A percentile compares a stretch with the other conserved stretches of the same genome.
These are phyloP conservation scores for Pseudomyrmex sp. DNA, from an alignment of 1,140 invertebrate genomes.

Conservation along the genomic window DNA sequence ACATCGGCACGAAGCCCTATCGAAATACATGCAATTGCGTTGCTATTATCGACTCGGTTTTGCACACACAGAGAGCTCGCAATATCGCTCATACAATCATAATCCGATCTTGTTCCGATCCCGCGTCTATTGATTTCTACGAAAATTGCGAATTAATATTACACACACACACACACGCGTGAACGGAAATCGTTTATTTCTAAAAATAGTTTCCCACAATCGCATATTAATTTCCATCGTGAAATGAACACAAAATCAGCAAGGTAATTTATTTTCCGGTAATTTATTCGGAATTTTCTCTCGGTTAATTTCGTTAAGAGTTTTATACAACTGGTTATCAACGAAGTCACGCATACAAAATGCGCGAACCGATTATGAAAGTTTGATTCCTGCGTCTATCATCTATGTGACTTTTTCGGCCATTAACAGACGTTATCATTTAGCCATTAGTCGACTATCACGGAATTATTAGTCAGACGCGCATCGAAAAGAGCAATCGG, in stretches of 20 bases:
- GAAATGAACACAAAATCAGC: not conserved
- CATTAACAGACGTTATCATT: not conserved
- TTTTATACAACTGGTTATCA: not conserved
- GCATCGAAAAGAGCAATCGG: not conserved
- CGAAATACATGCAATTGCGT: conserved; percentile 43
- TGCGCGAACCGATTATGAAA: not conserved
- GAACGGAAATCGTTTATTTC: not conserved
- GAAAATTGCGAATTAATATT: not conserved
- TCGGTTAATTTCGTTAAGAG: not conserved
- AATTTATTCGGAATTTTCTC: too few relatives aligned
- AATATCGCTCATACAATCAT: not conserved
- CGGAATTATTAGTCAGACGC: not conserved
- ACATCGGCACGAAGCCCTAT: conserved; percentile 45
- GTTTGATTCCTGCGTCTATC: not conserved
- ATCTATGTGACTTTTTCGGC: not conserved
- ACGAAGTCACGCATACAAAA: not conserved
- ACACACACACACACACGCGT: not conserved
- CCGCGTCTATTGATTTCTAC: conserved; percentile 5
- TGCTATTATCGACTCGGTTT: conserved; percentile 37
- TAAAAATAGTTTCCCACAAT: not conserved
- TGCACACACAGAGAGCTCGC: not conserved
- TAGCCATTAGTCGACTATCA: conserved; percentile 7
- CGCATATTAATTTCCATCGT: not conserved
- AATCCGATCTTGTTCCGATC: conserved; percentile 12
- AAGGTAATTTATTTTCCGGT: too few relatives aligned